Evolutionary conservation across 2,113 vertebrate genomes (phyloP).

Genomic region (Toxostoma redivivum): DNA sequence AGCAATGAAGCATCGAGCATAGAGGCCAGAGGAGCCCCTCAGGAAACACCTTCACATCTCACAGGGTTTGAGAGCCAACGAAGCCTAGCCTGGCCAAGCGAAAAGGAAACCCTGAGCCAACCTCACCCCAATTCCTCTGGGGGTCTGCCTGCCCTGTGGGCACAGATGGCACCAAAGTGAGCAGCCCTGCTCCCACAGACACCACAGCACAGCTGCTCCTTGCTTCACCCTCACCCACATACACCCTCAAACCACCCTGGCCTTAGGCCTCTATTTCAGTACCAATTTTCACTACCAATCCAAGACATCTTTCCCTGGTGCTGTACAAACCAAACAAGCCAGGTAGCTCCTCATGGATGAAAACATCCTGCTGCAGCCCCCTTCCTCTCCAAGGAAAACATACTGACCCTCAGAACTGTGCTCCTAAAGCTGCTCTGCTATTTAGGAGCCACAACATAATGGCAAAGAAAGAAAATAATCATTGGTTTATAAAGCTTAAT

Average conservation of each 20-base stretch:
- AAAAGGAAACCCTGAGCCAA: background rate
- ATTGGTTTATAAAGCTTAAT: background rate
- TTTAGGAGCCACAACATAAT: accelerated
- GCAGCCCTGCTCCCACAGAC: background rate
- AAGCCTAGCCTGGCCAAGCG: accelerated
- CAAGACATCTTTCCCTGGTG: background rate
- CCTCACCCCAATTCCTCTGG: background rate
- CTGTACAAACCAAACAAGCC: background rate
- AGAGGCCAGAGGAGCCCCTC: background rate
- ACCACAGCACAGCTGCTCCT: background rate
- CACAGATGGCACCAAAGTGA: background rate
- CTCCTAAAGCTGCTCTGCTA: background rate
- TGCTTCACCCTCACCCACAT: background rate
- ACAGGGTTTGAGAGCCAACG: background rate
- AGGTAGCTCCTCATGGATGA: background rate
- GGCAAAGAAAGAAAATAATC: background rate
- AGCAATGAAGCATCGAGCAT: accelerated
- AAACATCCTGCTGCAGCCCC: background rate
- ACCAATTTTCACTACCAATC: background rate
- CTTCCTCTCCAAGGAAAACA: background rate
- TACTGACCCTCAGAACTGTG: background rate
- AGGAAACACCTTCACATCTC: background rate
- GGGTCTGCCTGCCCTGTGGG: background rate
- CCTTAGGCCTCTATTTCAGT: background rate
- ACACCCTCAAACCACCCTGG: background rate